phyloP scores from a whole-genome alignment of 2,113 vertebrate species.

The Triplophysa siluroides region DNA sequence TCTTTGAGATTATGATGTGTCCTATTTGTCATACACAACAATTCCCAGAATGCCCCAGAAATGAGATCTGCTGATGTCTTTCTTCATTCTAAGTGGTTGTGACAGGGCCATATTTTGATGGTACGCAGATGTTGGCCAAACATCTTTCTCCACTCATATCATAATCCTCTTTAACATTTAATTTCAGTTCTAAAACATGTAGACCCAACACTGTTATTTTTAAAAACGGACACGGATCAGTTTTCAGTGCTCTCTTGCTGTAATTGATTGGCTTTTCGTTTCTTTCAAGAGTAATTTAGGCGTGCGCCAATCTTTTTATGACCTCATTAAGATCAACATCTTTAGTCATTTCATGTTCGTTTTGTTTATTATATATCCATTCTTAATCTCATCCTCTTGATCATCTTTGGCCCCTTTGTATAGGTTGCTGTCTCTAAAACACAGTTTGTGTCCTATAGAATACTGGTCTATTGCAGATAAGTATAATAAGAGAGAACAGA shows the following conservation, averaged over 20 bases:
- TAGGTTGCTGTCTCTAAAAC: not conserved
- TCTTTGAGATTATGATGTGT: conserved; percentile 3
- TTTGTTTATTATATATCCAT: not conserved
- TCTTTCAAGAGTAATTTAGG: not conserved
- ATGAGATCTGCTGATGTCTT: not conserved
- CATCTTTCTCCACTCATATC: conserved; percentile 1
- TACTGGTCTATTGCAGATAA: not conserved
- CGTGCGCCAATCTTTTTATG: not conserved
- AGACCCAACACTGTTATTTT: not conserved
- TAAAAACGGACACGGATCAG: not conserved
- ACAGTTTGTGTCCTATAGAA: not conserved
- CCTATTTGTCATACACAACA: conserved; percentile 3
- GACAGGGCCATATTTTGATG: conserved; percentile 17
- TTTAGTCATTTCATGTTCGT: not conserved
- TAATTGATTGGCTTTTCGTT: not conserved
- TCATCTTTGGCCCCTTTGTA: not conserved
- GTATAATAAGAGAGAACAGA: not conserved
- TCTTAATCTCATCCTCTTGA: not conserved
- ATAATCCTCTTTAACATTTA: not conserved
- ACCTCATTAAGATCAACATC: not conserved
- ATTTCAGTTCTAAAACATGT: not conserved
- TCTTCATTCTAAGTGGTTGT: not conserved
- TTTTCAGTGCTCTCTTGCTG: conserved; percentile 8
- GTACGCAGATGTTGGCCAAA: conserved; percentile 6
- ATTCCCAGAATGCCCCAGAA: conserved; percentile 6